phyloP scores from a whole-genome alignment of 2,888 invertebrate genomes.

The Callimorpha dominula region DNA sequence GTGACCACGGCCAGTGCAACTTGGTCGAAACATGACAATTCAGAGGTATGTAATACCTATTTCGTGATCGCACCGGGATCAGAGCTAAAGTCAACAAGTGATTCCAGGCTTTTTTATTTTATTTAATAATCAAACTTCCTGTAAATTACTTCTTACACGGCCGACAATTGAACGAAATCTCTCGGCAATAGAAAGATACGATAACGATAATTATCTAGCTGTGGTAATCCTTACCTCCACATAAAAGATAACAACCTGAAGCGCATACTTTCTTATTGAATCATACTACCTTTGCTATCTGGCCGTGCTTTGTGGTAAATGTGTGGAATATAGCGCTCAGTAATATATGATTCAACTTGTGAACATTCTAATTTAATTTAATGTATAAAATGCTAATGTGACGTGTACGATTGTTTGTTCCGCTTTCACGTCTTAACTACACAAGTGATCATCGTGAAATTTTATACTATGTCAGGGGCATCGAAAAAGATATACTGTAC shows the following conservation, averaged over 20 bases:
- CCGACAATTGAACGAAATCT: neutral
- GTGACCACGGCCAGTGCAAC: too few relatives aligned
- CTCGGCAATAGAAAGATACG: conserved; percentile 8
- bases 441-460: neutral
- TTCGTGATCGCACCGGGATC: neutral
- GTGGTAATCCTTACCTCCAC: conserved; percentile 31
- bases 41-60: neutral
- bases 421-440: neutral
- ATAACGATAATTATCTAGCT: conserved; percentile 29
- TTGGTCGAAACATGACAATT: too few relatives aligned
- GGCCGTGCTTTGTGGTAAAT: neutral
- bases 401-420: neutral
- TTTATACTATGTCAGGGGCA: neutral
- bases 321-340: neutral
- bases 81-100: neutral
- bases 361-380: neutral
- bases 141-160: neutral
- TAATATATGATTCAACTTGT: neutral
- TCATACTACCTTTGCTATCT: conserved; percentile 40
- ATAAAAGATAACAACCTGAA: conserved; percentile 48
- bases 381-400: neutral
- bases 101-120: neutral
- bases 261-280: conserved; percentile 45
- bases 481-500: neutral
- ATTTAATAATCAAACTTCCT: neutral